These are phyloP conservation scores for Acleris laterana DNA, from an alignment of 2,888 invertebrate species.

Conservation along the genomic window DNA sequence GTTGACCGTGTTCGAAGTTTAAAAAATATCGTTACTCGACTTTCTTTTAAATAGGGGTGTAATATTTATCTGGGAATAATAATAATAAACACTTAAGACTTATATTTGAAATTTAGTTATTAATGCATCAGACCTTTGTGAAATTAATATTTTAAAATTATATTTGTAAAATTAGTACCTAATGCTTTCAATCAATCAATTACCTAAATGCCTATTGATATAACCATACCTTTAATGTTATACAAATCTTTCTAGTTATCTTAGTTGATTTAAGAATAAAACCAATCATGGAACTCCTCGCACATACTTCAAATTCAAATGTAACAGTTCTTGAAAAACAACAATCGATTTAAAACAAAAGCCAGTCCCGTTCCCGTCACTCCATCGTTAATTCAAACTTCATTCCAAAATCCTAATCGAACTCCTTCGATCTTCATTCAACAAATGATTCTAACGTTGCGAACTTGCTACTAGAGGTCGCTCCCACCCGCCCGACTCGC, in stretches of 20 bases:
- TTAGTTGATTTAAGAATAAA: neutral
- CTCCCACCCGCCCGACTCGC: constrained; percentile 5
- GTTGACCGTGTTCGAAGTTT: too few species aligned
- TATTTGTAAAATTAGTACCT: too few species aligned
- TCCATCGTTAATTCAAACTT: neutral
- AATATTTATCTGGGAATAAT: too few species aligned
- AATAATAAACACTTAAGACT: too few species aligned
- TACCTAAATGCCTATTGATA: neutral
- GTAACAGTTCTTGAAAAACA: neutral
- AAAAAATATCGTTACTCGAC: too few species aligned
- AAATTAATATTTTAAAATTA: too few species aligned
- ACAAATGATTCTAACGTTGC: neutral
- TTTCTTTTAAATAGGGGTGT: too few species aligned
- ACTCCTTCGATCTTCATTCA: neutral
- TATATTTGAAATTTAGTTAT: too few species aligned
- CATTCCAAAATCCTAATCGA: neutral
- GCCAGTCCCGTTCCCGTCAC: neutral
- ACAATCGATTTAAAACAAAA: neutral
- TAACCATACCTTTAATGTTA: neutral
- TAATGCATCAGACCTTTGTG: too few species aligned
- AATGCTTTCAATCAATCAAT: neutral
- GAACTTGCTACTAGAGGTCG: constrained; percentile 15
- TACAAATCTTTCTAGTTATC: too few species aligned
- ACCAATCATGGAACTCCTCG: neutral
- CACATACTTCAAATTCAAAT: neutral